Percentiles rank a stretch among this genome's conserved stretches.
Conservation (phyloP, 2,797 vertebrate genomes). For the Myiotriccus ornatus region DNA sequence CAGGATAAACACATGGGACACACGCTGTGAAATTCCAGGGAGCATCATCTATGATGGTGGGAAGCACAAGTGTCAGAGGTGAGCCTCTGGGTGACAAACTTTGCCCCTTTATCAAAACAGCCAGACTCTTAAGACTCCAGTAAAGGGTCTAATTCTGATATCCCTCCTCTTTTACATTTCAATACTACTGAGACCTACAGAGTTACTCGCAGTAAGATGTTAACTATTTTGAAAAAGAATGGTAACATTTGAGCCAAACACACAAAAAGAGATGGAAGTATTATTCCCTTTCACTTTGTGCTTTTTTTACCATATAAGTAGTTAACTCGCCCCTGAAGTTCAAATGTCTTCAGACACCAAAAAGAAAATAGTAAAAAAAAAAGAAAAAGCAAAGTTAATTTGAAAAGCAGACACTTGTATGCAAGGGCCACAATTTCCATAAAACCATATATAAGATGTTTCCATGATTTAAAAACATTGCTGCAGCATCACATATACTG, state of each 20-base stretch:
- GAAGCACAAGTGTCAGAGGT: neutral
- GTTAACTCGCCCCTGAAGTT: neutral
- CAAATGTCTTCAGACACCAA: neutral
- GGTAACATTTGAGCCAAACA: neutral
- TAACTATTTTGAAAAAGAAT: neutral
- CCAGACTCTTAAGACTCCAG: neutral
- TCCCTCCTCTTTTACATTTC: neutral
- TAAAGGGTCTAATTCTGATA: neutral
- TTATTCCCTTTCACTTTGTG: neutral
- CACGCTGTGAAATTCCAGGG: neutral
- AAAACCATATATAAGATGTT: constrained; percentile 20
- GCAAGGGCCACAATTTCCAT: neutral
- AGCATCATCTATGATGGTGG: neutral
- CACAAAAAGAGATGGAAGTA: neutral
- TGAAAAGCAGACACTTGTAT: constrained; percentile 32
- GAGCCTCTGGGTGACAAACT: neutral
- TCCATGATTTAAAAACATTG: constrained; percentile 39
- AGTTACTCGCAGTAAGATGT: neutral
- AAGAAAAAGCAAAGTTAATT: neutral
- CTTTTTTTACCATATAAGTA: neutral
- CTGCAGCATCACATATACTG: constrained; percentile 13
- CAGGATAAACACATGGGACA: neutral
- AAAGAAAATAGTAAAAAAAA: neutral
- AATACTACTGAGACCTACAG: neutral
- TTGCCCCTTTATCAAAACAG: neutral